phyloP scores from a whole-genome alignment of 2,888 invertebrate genomes.

The Cabera pusaria region DNA sequence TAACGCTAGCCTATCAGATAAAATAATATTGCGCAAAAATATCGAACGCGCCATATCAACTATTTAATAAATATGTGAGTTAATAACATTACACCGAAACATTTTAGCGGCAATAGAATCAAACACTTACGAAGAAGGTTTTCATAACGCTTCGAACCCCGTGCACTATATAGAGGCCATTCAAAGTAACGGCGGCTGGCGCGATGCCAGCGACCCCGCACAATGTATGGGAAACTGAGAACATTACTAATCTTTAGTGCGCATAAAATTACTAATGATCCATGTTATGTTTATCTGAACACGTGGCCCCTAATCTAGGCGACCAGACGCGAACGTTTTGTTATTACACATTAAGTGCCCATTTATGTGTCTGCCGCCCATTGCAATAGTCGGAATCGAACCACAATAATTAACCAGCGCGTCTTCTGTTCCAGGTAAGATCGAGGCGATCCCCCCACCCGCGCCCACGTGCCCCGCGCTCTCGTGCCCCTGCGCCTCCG shows the following conservation, averaged over 20 bases:
- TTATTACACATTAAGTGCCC: slow-evolving; percentile 8
- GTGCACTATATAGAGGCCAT: slow-evolving; percentile 9
- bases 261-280: slow-evolving; percentile 22
- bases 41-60: too few relatives aligned
- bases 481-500: not conserved
- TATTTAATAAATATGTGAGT: too few relatives aligned
- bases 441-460: slow-evolving; percentile 17
- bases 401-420: slow-evolving; percentile 2
- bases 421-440: slow-evolving; percentile 41
- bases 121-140: slow-evolving; percentile 1
- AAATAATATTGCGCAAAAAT: too few relatives aligned
- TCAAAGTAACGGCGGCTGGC: slow-evolving; percentile 17
- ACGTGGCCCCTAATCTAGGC: slow-evolving; percentile 24
- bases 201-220: slow-evolving; percentile 11
- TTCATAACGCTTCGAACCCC: slow-evolving; percentile 4
- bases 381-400: not conserved
- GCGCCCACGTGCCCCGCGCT: not conserved
- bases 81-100: not conserved
- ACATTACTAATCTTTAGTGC: slow-evolving; percentile 20
- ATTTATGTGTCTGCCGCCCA: slow-evolving; percentile 2
- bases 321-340: slow-evolving; percentile 17
- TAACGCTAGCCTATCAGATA: too few relatives aligned
- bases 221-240: slow-evolving; percentile 13
- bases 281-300: slow-evolving; percentile 24
- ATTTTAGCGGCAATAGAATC: slow-evolving; percentile 2